These are phyloP conservation scores for Tiliacea aurago DNA, from an alignment of 2,888 invertebrate genomes.

Conservation along the genomic window DNA sequence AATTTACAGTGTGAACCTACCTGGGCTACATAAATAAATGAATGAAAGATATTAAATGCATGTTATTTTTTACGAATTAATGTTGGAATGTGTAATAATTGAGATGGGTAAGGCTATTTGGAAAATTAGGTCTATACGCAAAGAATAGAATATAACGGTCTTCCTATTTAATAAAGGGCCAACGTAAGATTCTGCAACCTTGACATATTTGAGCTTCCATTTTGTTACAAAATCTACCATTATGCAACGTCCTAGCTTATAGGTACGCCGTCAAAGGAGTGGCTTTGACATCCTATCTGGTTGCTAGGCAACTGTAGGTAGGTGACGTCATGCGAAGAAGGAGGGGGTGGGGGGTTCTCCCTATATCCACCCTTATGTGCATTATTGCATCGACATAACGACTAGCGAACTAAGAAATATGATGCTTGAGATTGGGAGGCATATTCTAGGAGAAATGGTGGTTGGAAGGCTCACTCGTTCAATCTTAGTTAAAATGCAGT, in stretches of 20 bases:
- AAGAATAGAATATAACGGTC: too few species aligned
- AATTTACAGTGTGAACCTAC: too few species aligned
- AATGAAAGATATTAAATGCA: too few species aligned
- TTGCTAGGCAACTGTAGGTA: slow-evolving; percentile 60
- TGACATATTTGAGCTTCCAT: neutral
- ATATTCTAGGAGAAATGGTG: neutral
- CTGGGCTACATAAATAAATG: too few species aligned
- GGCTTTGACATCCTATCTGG: slow-evolving; percentile 58
- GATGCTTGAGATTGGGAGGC: slow-evolving; percentile 16
- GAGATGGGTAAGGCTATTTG: too few species aligned
- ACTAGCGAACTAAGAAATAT: slow-evolving; percentile 31
- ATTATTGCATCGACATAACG: slow-evolving; percentile 55
- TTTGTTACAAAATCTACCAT: slow-evolving; percentile 19
- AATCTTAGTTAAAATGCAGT: neutral
- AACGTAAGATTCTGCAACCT: neutral
- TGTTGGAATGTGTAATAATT: too few species aligned
- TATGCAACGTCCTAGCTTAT: slow-evolving; percentile 12
- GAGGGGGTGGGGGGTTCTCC: slow-evolving; percentile 1
- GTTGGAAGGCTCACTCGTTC: neutral
- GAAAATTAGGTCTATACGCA: too few species aligned
- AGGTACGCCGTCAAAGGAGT: slow-evolving; percentile 43
- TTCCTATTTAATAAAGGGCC: neutral
- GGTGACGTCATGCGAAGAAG: slow-evolving; percentile 45
- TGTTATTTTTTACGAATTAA: too few species aligned
- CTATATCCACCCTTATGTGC: slow-evolving; percentile 38